Base-by-base conservation (phyloP, 2,797 vertebrate species). In the Sylvia borin region DNA sequence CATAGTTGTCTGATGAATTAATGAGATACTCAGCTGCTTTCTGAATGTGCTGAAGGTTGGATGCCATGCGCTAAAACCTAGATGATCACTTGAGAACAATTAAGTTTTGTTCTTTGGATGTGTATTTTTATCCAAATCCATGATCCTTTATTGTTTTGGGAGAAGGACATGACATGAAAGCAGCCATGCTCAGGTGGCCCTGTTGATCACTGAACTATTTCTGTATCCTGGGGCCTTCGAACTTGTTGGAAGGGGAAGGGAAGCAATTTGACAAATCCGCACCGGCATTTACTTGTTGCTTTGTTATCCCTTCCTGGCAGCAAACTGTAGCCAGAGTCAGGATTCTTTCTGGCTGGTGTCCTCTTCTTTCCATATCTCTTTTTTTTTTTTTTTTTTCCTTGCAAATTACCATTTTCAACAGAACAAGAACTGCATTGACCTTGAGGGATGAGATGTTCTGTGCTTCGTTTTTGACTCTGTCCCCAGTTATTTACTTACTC, bases 221-320 rank as follows among this genome's bases (percentile, higher is more conserved):
- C 32, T 4, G 0, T 14, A 4, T 61, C 42, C 19, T 3, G 2
- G 1, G 3, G 10, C 27, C 40, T 67, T 67, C 10, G 26, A 2
- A 16, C 7, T 54, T 71, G 7, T 21, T 82, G 67, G 60, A 27
- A 38, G 42, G 26, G 24, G 40, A 64, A 32, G 29, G 45, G 40
- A 48, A 71, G 21, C 18, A 77, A 15, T 64, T 71, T 36, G 58
- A 36, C 12, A 84, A 67, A 72, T 43, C 45, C 22, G 5, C 1
- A 0, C 48, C 55, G 42, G 43, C 77, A 40, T 81, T 88, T 68
- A 11, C 31, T 67, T 29, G 5, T 34, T 85, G 42, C 47, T 92
- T 77, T 72, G 27, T 88, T 86, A 85, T 26, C 10, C 27, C 10
- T 27, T 70, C 16, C 36, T 54, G 32, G 40, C 84, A 90, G 50